These are phyloP conservation scores for Meloidogyne hapla DNA, from an alignment of 1,140 invertebrate species.

Conservation along the genomic window DNA sequence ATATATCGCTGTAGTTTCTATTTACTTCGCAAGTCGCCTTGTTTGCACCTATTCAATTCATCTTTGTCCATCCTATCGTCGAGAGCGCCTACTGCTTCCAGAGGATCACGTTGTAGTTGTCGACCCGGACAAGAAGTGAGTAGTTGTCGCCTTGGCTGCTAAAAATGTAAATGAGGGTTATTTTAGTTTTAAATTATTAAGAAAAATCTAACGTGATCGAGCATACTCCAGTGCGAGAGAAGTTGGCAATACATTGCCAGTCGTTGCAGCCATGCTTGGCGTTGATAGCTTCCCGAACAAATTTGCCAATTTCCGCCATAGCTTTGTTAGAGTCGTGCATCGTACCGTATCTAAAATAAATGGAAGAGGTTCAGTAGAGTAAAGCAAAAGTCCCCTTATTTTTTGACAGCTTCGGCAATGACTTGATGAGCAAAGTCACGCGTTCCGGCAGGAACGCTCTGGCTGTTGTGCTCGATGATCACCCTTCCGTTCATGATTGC, in stretches of 20 bases:
- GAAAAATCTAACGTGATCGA: background rate
- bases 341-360: background rate
- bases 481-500: background rate
- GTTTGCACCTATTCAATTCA: background rate
- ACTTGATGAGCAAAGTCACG: background rate
- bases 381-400: no score
- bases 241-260: background rate
- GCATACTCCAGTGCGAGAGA: background rate
- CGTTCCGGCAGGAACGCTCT: background rate
- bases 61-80: background rate
- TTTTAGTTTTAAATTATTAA: background rate
- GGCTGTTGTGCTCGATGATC: background rate
- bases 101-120: background rate
- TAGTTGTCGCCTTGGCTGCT: background rate
- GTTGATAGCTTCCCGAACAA: background rate
- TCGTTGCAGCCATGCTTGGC: background rate
- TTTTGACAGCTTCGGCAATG: background rate
- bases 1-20: background rate
- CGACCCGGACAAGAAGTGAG: background rate
- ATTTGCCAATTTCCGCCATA: background rate
- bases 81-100: background rate
- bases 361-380: no score
- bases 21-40: background rate
- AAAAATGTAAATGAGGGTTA: background rate
- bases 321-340: background rate